These are phyloP conservation scores for Drosophila suzukii DNA, from an alignment of 1,140 invertebrate species.

Conservation along the genomic window DNA sequence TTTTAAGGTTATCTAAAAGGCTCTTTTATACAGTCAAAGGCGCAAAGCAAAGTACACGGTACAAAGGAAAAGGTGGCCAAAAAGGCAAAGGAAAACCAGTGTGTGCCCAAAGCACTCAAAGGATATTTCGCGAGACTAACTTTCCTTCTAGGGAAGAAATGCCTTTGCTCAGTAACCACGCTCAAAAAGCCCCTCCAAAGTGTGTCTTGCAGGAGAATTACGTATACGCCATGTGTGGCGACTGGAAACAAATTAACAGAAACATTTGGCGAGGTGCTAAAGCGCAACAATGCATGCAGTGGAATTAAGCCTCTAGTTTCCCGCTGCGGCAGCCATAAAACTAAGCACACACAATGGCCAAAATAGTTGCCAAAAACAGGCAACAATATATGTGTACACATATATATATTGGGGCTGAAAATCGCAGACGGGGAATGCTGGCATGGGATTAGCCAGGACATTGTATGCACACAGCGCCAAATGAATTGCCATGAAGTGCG, in stretches of 20 bases:
- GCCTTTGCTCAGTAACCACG: slow-evolving; percentile 21
- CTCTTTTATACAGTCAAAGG: not conserved
- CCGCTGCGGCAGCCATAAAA: slow-evolving; percentile 50
- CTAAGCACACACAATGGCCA: slow-evolving; percentile 47
- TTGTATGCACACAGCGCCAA: slow-evolving; percentile 26
- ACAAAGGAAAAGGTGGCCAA: slow-evolving; percentile 8
- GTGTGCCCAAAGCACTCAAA: slow-evolving; percentile 26
- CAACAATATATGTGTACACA: slow-evolving; percentile 11
- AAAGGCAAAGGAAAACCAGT: slow-evolving; percentile 6
- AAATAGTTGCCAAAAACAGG: slow-evolving; percentile 42
- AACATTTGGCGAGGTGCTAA: slow-evolving; percentile 58
- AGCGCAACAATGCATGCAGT: slow-evolving; percentile 53
- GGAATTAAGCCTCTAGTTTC: slow-evolving; percentile 19
- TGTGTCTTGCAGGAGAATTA: slow-evolving; percentile 2
- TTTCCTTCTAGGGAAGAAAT: not conserved
- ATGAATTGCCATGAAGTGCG: slow-evolving; percentile 42
- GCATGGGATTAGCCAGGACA: slow-evolving; percentile 45
- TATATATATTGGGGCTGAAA: slow-evolving; percentile 19
- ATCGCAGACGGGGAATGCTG: slow-evolving; percentile 27
- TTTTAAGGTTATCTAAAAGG: not conserved
- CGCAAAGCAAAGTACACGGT: slow-evolving; percentile 3
- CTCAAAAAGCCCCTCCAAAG: not conserved
- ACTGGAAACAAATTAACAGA: slow-evolving; percentile 51
- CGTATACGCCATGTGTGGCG: slow-evolving; percentile 44
- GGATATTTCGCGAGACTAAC: slow-evolving; percentile 24